Evolutionary conservation across 1,140 invertebrate genomes (phyloP), one percentile per base, ranked within the genome.

Genomic region (Drosophila burlai): DNA sequence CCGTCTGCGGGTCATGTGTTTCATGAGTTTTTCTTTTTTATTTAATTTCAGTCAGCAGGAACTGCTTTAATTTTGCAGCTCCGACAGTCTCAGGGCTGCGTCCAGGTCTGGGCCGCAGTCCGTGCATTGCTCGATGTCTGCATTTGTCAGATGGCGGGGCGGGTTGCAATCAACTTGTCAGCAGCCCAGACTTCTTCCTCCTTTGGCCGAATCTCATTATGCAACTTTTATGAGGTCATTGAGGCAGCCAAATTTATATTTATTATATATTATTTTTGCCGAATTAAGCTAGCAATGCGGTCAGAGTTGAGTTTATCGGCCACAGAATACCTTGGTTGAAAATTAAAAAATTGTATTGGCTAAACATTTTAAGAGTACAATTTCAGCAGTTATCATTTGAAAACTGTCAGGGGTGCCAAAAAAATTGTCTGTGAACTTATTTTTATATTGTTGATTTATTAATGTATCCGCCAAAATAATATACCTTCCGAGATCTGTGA

Each of bases 151-250:
- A 43, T 68, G 63, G 52, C 29, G 47, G 55, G 16, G 69, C 11
- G 72, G 43, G 42, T 76, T 80, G 80, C 83, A 86, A 87, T 83
- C 83, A 80, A 87, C 80, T 87, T 83, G 80, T 87, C 83, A 74
- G 67, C 83, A 55, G 54, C 45, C 47, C 60, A 47, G 34, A 74
- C 21, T 68, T 64, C 11, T 71, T 26, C 55, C 40, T 40, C 31
- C 52, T 40, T 42, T 34, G 42, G 24, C 50, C 62, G 82, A 26
- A 72, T 69, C 81, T 82, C 78, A 85, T 86, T 81, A 85, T 82
- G 79, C 74, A 75, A 83, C 74, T 85, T 85, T 81, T 67, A 78
- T 81, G 76, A 61, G 83, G 79, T 86, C 83, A 81, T 82, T 82
- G 69, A 67, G 79, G 78, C 57, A 40, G 62, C 47, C 54, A 79